Evolutionary conservation across 2,888 invertebrate genomes (phyloP), one percentile per base, ranked within the genome.

Genomic region (Eilema sororculum): DNA sequence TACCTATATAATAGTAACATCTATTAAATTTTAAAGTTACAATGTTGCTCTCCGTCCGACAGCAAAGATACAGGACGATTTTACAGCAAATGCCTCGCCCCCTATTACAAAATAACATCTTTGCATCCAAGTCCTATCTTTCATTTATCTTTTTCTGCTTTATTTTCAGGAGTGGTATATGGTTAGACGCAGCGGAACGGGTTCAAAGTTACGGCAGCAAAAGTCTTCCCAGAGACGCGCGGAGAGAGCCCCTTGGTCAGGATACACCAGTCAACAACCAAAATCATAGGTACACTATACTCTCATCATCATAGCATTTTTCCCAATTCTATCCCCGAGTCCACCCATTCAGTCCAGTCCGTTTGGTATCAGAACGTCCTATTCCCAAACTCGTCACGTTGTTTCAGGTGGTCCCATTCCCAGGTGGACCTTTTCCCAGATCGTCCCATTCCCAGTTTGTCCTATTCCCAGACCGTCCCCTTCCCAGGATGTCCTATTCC

Each of bases 171-270:
- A 96, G 96, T 83, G 96, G 97, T 5, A 86, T 93, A 74, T 98
- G 98, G 98, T 96, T 97, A 80, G 98, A 98, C 87, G 98, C 98
- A 24, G 98, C 97, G 0, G 98, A 98, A 78, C 95, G 96, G 82
- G 92, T 95, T 52, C 96, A 96, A 85, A 93, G 89, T 71, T 95
- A 96, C 71, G 95, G 93, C 84, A 96, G 96, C 81, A 97, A 98
- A 79, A 98, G 98, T 66, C 94, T 98, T 77, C 98, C 98, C 0
- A 94, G 98, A 73, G 98, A 98, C 86, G 96, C 97, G 71, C 95
- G 98, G 62, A 97, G 98, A 86, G 98, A 98, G 87, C 98, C 98
- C 0, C 89, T 98, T 67, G 98, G 98, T 0, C 98, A 98, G 92
- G 98, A 97, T 73, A 97, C 97, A 75, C 95, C 95, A 67, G 90